Evolutionary conservation across 2,113 vertebrate species (phyloP), one percentile per base, ranked within the genome.

Genomic region (Aviceda subcristata): DNA sequence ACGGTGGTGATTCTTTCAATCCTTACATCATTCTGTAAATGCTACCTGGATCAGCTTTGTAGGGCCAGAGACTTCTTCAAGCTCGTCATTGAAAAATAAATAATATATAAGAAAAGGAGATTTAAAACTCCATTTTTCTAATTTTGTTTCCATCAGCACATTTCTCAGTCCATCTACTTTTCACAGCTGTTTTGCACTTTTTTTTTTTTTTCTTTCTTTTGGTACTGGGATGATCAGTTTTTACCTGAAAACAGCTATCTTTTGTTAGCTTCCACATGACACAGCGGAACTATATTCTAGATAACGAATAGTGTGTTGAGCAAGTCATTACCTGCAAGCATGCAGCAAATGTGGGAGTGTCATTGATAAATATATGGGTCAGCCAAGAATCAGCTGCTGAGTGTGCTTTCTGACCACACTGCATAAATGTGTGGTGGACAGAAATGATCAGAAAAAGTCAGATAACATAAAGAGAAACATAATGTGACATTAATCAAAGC

Each of bases 41-140:
- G 1, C 24, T 69, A 23, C 8, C 34, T 79, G 38, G 3, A 32
- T 39, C 7, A 19, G 8, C 67, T 64, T 89, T 72, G 3, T 59
- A 67, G 21, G 9, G 11, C 5, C 13, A 55, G 41, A 62, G 36
- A 30, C 4, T 23, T 57, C 45, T 57, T 21, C 43, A 26, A 63
- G 34, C 12, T 78, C 2, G 1, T 55, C 36, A 15, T 43, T 48
- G 27, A 73, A 63, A 86, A 75, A 57, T 43, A 45, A 73, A n/a
- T 4, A 66, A 4, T 8, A 7, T 26, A 10, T 34, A 69, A 59
- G 29, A 30, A 76, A 90, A 50, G 3, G 17, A 63, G 22, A 53
- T 59, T n/a, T 75, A 10, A 36, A 87, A 41, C 17, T 46, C 1
- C 0, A 0, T 15, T 80, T 62, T 81, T 55, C 27, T 36, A 22